phyloP scores from a whole-genome alignment of 2,888 invertebrate genomes.

The Polyploca ridens region DNA sequence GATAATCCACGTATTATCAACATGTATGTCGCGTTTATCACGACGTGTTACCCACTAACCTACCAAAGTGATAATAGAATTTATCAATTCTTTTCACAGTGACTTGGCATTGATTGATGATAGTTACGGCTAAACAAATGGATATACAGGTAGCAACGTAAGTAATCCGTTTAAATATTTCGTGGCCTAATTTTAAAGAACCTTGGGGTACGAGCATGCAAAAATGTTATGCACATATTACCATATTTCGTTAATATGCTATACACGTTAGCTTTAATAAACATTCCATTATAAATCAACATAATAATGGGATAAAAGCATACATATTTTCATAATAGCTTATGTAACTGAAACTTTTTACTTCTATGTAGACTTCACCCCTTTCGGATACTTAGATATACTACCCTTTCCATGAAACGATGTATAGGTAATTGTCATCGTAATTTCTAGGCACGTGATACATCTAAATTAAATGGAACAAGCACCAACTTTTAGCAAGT shows the following conservation, averaged over 20 bases:
- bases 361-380: too few relatives aligned
- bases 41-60: conserved; percentile 67
- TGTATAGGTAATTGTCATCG: neutral
- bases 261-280: neutral
- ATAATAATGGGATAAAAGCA: neutral
- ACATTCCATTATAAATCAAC: neutral
- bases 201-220: conserved; percentile 13
- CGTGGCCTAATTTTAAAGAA: conserved; percentile 20
- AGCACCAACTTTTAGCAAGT: neutral
- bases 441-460: neutral
- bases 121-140: conserved; percentile 21
- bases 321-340: neutral
- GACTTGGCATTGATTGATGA: conserved; percentile 67
- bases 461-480: neutral
- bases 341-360: neutral
- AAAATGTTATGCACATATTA: neutral
- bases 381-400: too few relatives aligned
- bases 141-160: conserved; percentile 27
- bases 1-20: conserved; percentile 34
- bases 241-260: neutral
- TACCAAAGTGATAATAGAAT: conserved; percentile 54
- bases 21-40: conserved; percentile 28
- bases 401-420: too few relatives aligned
- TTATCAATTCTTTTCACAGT: conserved; percentile 31
- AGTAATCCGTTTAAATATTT: conserved; percentile 21